Evolutionary conservation across 2,113 vertebrate genomes (phyloP).

Genomic region (Nyctibius bracteatus): DNA sequence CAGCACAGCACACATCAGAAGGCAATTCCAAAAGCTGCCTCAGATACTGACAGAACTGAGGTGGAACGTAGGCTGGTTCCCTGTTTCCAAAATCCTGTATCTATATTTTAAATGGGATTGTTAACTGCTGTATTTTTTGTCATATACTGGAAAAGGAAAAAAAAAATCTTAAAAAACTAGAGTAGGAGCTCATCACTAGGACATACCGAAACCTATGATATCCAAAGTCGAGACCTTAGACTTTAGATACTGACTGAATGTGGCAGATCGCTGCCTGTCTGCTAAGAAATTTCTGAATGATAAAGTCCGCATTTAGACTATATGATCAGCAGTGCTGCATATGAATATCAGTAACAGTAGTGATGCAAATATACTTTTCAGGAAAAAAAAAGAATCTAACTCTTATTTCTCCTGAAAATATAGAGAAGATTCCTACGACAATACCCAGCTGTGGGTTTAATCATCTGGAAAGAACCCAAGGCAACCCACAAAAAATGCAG

Average conservation of each 20-base stretch:
- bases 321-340: neutral
- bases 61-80: neutral
- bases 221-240: neutral
- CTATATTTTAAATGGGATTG: neutral
- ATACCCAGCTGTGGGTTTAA: neutral
- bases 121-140: neutral
- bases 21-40: neutral
- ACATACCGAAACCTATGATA: neutral
- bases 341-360: neutral
- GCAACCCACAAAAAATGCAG: constrained; percentile 14
- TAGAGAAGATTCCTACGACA: neutral
- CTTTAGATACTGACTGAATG: neutral
- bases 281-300: neutral
- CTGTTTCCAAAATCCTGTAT: neutral
- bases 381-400: neutral
- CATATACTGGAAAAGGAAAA: neutral
- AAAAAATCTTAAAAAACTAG: neutral
- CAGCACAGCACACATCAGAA: neutral
- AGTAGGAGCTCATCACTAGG: neutral
- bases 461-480: constrained; percentile 13
- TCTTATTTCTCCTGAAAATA: neutral
- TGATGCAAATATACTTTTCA: accelerated
- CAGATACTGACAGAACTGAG: neutral
- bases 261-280: accelerated
- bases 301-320: neutral